A percentile compares a stretch with the other conserved stretches of the same genome.
Evolutionary conservation across 2,797 vertebrate species (phyloP).

Genomic region (Emys orbicularis): DNA sequence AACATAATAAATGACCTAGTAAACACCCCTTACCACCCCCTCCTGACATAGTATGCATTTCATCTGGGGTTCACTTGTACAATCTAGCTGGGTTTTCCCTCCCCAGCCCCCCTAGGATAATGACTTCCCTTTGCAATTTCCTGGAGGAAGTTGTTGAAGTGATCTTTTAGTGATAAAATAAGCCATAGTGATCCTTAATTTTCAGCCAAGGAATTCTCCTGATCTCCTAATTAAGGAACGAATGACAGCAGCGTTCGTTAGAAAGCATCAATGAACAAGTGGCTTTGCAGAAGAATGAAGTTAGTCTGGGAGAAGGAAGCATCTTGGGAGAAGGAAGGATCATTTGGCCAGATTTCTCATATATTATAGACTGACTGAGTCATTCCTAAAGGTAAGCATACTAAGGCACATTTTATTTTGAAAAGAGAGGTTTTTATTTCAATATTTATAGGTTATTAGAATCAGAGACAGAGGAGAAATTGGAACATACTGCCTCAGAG

Average conservation of each 20-base stretch:
- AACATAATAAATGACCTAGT: slow-evolving; percentile 81
- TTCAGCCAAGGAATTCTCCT: slow-evolving; percentile 73
- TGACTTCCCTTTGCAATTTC: slow-evolving; percentile 87
- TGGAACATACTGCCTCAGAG: not conserved
- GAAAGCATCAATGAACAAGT: slow-evolving; percentile 56
- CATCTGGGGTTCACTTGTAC: slow-evolving; percentile 82
- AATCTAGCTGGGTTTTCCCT: slow-evolving; percentile 49
- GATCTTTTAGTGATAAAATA: slow-evolving; percentile 81
- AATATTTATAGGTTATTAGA: not conserved
- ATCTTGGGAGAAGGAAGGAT: not conserved
- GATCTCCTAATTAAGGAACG: slow-evolving; percentile 70
- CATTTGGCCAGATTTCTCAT: slow-evolving; percentile 14
- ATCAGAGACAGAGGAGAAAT: not conserved
- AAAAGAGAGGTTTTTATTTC: not conserved
- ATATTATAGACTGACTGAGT: not conserved
- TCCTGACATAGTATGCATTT: slow-evolving; percentile 37
- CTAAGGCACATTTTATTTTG: not conserved
- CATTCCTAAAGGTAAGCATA: not conserved
- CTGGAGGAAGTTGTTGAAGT: slow-evolving; percentile 80
- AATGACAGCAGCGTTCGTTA: slow-evolving; percentile 55
- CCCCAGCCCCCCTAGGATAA: slow-evolving; percentile 71
- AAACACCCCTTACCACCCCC: slow-evolving; percentile 63
- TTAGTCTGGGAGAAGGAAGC: not conserved
- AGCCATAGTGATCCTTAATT: slow-evolving; percentile 74
- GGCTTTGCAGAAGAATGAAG: slow-evolving; percentile 28